A percentile compares a stretch with the other conserved stretches of the same genome.
These are phyloP conservation scores for Crioceris asparagi DNA, from an alignment of 2,888 invertebrate genomes.

Conservation along the genomic window DNA sequence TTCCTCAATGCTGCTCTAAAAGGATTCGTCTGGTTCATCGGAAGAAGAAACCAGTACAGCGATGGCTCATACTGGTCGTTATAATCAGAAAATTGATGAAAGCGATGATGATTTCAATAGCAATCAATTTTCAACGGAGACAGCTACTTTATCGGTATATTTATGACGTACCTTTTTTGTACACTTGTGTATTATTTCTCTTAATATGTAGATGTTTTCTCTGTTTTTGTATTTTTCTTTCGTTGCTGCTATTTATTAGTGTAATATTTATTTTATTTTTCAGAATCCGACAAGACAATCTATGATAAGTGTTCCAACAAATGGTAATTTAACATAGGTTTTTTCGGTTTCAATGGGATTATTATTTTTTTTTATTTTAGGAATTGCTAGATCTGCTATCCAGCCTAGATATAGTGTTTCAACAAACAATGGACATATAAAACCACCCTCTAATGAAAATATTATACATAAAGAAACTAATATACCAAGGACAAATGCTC, in stretches of 20 bases:
- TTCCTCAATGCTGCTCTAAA: conserved; percentile 28
- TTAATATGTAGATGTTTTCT: background rate
- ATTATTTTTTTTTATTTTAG: conserved; percentile 8
- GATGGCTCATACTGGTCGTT: conserved; percentile 31
- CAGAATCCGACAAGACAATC: conserved; percentile 43
- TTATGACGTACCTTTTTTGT: background rate
- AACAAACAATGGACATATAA: conserved; percentile 27
- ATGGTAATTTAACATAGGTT: conserved; percentile 24
- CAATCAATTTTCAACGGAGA: conserved; percentile 36
- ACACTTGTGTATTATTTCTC: background rate
- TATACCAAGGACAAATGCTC: too few species aligned
- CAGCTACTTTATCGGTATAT: conserved; percentile 34
- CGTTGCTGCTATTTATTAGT: background rate
- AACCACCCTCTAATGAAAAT: conserved; percentile 17
- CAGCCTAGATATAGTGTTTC: conserved; percentile 19
- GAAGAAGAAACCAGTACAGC: conserved; percentile 37
- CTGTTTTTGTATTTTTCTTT: background rate
- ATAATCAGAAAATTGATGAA: conserved; percentile 32
- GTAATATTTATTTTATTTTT: conserved; percentile 14
- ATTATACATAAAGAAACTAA: conserved; percentile 19
- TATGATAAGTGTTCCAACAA: conserved; percentile 26
- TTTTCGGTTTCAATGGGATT: background rate
- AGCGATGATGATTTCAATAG: conserved; percentile 38
- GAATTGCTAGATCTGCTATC: conserved; percentile 19
- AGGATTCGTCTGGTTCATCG: conserved; percentile 41